Evolutionary conservation across 2,888 invertebrate species (phyloP), one percentile per base, ranked within the genome.

Genomic region (Dolichopus griseipennis): DNA sequence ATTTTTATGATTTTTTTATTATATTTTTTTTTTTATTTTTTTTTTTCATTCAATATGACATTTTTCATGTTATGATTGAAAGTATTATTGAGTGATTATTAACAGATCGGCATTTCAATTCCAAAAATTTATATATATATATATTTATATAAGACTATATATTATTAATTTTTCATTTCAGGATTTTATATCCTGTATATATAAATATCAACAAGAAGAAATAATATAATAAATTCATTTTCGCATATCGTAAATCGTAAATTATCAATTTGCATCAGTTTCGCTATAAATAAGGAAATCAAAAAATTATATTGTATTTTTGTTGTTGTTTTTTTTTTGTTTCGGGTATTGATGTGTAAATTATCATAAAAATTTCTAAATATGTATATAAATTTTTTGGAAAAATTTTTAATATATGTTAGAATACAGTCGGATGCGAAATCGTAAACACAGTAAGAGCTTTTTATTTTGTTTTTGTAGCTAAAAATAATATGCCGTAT

Each of bases 221-320:
- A 27, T 5, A 27, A 27, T 27, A 27, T 27, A 27, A 27, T 27
- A 37, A 37, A 37, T 37, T 37, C 37, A 10, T 37, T 37, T 37
- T 37, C 37, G 37, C 37, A 37, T 37, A 7, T n/a, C 52, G 18
- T 52, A 52, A 52, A 52, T 52, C 52, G 52, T 52, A 52, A 52
- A 52, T 52, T 52, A 52, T 52, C 52, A 52, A 52, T 52, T 52
- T 52, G 52, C 52, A 52, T 52, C 52, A 52, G 52, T 52, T 52
- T 18, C 15, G 52, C 18, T 12, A 52, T 52, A 52, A 52, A 52
- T 52, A 52, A 52, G n/a, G 18, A 52, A 52, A 52, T 52, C 52
- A 52, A 52, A 52, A 6, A 15, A 52, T 7, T 37, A 34, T 34
- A 34, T 34, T 10, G 12, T 43, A 43, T 9, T 43, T 43, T 43